Percentiles rank a stretch among this genome's conserved stretches.
These are phyloP conservation scores for Hystrix brachyura DNA, from an alignment of 2,113 vertebrate species.

Conservation along the genomic window DNA sequence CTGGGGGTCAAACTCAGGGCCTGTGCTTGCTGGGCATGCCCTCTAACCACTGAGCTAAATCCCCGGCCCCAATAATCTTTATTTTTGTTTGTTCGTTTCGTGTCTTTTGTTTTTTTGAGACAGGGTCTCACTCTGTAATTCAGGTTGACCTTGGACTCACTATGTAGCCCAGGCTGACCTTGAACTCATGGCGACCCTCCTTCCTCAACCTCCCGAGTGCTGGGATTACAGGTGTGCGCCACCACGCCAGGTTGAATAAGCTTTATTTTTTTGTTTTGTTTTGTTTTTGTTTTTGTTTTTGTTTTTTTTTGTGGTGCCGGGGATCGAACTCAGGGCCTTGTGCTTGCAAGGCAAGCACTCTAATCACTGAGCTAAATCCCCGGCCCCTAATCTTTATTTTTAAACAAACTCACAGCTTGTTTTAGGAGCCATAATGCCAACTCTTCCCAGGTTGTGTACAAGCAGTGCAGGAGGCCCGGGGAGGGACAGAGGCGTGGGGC, in stretches of 20 bases:
- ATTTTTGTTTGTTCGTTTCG: no score
- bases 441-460: background rate
- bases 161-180: background rate
- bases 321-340: no score
- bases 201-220: background rate
- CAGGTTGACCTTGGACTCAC: background rate
- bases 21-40: no score
- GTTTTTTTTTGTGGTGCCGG: no score
- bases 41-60: no score
- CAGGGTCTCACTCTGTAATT: background rate
- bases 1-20: no score
- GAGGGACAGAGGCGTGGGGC: background rate
- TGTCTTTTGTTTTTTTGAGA: background rate
- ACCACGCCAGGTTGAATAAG: background rate
- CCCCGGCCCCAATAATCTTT: no score
- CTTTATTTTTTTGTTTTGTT: conserved; percentile 22
- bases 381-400: conserved; percentile 23
- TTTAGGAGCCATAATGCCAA: background rate
- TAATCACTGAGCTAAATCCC: no score
- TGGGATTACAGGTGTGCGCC: background rate
- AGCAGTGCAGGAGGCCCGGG: background rate
- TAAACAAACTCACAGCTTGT: conserved; percentile 40
- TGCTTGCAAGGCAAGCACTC: no score
- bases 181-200: background rate
- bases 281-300: no score